Evolutionary conservation across 2,113 vertebrate genomes (phyloP), one percentile per base, ranked within the genome.

Genomic region (Passer domesticus): DNA sequence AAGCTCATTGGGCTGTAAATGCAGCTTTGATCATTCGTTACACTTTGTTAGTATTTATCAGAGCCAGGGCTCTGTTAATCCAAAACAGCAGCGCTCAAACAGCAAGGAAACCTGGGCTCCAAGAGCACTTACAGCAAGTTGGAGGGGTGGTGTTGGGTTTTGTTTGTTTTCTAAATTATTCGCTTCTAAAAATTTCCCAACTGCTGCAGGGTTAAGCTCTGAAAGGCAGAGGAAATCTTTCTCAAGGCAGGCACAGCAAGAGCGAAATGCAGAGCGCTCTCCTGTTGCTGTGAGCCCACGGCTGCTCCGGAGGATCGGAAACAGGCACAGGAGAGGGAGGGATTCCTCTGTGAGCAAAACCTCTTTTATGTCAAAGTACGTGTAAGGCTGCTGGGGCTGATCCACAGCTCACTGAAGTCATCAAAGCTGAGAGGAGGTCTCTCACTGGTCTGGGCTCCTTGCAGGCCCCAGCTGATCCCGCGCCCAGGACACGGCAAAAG

Each of bases 41-140:
- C 97, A 98, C 97, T 98, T 98, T 97, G 97, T 98, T 98, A 98
- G 97, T 97, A 95, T 97, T 98, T 98, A 98, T 98, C 98, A 95
- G 97, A 97, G 94, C 97, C 98, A 98, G 98, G 89, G 90, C 96
- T 93, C 92, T 43, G 49, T 82, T 98, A 98, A 98, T 98, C 90
- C 95, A 94, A 98, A 98, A 97, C 98, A 98, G 97, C 91, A 79
- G 96, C 56, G 33, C 75, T 97, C 90, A 67, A 87, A 97, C 96
- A 94, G 88, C 95, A 87, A 97, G 83, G 87, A 92, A 97, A 92
- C 86, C 86, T 80, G 91, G 97, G 96, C 96, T 98, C 93, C 94
- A 83, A 91, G 72, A 94, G 83, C 58, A 91, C 83, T 97, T 77
- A 95, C 91, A 53, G 67, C 84, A 85, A 93, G 95, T 70, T 13